These are phyloP conservation scores for Calypte anna DNA, from an alignment of 2,113 vertebrate species.

Conservation along the genomic window DNA sequence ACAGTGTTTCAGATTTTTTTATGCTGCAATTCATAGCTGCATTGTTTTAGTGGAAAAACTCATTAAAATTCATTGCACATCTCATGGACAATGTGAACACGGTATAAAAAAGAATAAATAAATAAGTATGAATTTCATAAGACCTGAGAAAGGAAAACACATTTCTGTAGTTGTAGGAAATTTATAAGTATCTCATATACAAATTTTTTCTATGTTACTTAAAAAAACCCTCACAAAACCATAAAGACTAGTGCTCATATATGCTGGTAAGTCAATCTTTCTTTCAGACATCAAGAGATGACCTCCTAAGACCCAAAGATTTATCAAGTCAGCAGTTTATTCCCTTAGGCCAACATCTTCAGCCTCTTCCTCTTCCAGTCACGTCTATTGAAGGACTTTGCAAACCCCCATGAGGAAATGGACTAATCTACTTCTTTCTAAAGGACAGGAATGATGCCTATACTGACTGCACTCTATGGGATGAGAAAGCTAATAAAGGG, in stretches of 20 bases:
- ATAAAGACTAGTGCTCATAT: conserved; percentile 67
- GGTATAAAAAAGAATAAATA: background rate
- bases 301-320: conserved; percentile 82
- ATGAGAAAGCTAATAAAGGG: conserved; percentile 77
- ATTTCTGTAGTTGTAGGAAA: background rate
- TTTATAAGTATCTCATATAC: conserved; percentile 2
- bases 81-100: background rate
- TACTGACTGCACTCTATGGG: conserved; percentile 58
- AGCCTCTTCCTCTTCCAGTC: conserved; percentile 80
- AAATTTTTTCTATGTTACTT: conserved; percentile 54
- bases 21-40: background rate
- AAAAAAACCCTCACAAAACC: conserved; percentile 44
- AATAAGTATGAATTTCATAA: background rate
- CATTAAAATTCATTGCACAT: conserved; percentile 28
- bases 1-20: background rate
- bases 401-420: conserved; percentile 77
- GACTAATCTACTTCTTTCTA: conserved; percentile 82
- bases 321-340: conserved; percentile 83
- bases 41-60: background rate
- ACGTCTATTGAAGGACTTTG: conserved; percentile 77
- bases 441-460: conserved; percentile 74
- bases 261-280: conserved; percentile 79
- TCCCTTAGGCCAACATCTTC: conserved; percentile 75
- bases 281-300: conserved; percentile 79
- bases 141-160: background rate